Percentiles rank a stretch among this genome's conserved stretches.
Conservation (phyloP, 23 tunicate species). For the Clavelina lepadiformis region DNA sequence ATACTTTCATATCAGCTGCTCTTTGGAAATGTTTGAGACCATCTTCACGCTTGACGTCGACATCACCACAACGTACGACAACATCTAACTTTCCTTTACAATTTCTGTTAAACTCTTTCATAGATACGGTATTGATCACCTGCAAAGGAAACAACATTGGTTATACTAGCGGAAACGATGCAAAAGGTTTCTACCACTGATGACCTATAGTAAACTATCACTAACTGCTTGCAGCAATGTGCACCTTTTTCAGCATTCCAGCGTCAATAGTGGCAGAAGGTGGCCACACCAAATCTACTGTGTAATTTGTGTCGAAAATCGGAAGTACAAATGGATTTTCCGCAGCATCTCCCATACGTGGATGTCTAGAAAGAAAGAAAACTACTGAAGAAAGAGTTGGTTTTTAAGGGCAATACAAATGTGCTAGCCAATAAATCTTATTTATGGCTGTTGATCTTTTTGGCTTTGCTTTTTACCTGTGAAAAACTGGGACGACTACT, state of each 20-base stretch:
- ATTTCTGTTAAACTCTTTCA: conserved; percentile 73
- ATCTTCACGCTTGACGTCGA: conserved; percentile 76
- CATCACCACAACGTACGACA: conserved; percentile 72
- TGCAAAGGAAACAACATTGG: conserved; percentile 11
- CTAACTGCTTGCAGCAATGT: not conserved
- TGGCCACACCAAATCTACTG: conserved; percentile 98
- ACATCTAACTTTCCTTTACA: conserved; percentile 76
- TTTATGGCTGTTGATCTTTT: not conserved
- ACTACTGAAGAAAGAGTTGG: too few species aligned
- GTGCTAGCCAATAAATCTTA: too few species aligned
- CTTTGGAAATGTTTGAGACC: conserved; percentile 92
- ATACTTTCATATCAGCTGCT: conserved; percentile 83
- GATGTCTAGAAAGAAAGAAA: too few species aligned
- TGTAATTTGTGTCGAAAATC: conserved; percentile 92
- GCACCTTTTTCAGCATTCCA: conserved; percentile 88
- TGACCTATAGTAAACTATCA: not conserved
- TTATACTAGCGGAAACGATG: not conserved
- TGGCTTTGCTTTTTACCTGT: conserved; percentile 54
- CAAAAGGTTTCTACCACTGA: not conserved
- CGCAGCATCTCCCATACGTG: conserved; percentile 96
- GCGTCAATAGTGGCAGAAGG: conserved; percentile 86
- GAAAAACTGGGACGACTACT: conserved; percentile 96
- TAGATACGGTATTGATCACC: conserved; percentile 45
- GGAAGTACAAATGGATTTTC: conserved; percentile 93
- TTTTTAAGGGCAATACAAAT: too few species aligned